A percentile compares a stretch with the other conserved stretches of the same genome.
phyloP scores from a whole-genome alignment of 2,888 invertebrate genomes.

The Perdita meconis region DNA sequence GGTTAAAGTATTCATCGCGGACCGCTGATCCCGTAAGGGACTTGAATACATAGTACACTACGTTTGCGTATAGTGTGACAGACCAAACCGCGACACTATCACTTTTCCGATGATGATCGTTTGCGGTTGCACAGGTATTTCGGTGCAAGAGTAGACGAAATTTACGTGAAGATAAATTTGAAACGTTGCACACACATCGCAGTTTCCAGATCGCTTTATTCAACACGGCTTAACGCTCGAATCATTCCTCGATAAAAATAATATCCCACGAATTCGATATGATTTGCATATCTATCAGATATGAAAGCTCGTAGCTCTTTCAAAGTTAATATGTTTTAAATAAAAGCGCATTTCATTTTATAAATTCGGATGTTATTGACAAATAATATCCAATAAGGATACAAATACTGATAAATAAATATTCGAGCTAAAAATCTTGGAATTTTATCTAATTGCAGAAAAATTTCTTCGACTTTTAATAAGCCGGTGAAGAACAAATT shows the following conservation, averaged over 20 bases:
- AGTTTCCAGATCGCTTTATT: constrained; percentile 40
- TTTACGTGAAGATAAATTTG: constrained; percentile 59
- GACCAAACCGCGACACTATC: constrained; percentile 59
- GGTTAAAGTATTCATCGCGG: constrained; percentile 49
- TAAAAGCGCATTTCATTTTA: no score
- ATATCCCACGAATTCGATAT: constrained; percentile 1
- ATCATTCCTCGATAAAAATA: constrained; percentile 28
- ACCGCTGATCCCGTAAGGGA: constrained; percentile 31
- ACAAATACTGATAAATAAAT: no score
- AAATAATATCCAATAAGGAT: no score
- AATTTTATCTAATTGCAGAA: no score
- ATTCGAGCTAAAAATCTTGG: no score
- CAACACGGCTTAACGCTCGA: constrained; percentile 6
- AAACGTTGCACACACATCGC: constrained; percentile 33
- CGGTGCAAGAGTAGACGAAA: constrained; percentile 52
- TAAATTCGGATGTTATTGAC: no score
- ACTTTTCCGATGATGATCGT: constrained; percentile 60
- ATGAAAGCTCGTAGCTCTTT: background rate
- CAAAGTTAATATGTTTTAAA: background rate
- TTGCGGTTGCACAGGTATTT: constrained; percentile 52
- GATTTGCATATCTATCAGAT: background rate
- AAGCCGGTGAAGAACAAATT: no score
- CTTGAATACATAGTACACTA: background rate
- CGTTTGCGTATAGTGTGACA: constrained; percentile 36
- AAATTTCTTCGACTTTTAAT: background rate